Percentiles rank a stretch among this genome's conserved stretches.
Evolutionary conservation across 2,797 vertebrate genomes (phyloP).

Genomic region (Erethizon dorsatum): DNA sequence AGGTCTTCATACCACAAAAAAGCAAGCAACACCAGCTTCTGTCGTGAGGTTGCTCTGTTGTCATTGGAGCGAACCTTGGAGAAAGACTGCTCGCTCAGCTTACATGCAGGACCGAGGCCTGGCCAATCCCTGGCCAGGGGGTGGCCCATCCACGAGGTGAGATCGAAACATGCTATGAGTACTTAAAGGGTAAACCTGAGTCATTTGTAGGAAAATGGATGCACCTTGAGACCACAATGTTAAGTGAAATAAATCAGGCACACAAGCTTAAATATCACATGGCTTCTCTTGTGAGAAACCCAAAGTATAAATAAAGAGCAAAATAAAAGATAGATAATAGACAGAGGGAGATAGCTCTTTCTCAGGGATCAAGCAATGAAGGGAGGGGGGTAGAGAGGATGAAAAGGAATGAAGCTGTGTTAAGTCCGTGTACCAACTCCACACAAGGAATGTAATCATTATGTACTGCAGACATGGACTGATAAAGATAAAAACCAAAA

Average conservation of each 20-base stretch:
- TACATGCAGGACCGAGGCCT: background rate
- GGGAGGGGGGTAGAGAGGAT: accelerated
- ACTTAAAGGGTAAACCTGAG: background rate
- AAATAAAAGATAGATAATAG: background rate
- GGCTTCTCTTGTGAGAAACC: background rate
- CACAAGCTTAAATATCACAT: background rate
- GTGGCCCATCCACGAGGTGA: background rate
- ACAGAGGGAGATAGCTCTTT: background rate
- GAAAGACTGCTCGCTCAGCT: no score
- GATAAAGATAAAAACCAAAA: background rate
- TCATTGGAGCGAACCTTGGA: background rate
- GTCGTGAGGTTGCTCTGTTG: background rate
- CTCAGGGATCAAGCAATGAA: no score
- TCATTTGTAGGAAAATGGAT: background rate
- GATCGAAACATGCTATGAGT: background rate
- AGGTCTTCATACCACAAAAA: background rate
- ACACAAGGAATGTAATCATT: background rate
- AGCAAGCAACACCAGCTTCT: background rate
- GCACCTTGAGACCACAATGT: no score
- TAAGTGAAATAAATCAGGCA: background rate
- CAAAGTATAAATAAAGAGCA: background rate
- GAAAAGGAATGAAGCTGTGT: background rate
- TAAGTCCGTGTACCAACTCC: background rate
- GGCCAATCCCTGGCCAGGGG: background rate
- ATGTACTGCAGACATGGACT: background rate